These are phyloP conservation scores for Apeira syringaria DNA, from an alignment of 2,888 invertebrate species.

Conservation along the genomic window DNA sequence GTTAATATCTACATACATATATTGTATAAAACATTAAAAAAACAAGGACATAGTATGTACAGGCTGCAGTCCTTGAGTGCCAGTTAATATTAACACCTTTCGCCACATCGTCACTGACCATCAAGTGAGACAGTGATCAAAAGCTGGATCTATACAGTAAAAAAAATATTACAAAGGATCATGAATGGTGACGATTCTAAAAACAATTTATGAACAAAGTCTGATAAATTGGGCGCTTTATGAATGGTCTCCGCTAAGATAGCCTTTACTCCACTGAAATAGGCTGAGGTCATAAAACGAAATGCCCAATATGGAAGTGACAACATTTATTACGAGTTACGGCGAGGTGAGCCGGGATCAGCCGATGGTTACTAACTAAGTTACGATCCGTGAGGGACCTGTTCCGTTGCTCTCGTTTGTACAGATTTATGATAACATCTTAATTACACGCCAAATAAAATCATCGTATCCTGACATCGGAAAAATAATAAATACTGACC, in stretches of 20 bases:
- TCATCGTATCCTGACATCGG: neutral
- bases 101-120: too few relatives aligned
- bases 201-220: too few relatives aligned
- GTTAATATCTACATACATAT: too few relatives aligned
- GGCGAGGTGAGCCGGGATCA: slow-evolving; percentile 29
- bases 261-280: slow-evolving; percentile 16
- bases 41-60: too few relatives aligned
- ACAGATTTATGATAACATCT: slow-evolving; percentile 60
- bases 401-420: slow-evolving; percentile 48
- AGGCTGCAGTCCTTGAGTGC: too few relatives aligned
- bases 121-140: too few relatives aligned
- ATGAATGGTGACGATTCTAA: too few relatives aligned
- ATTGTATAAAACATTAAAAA: too few relatives aligned
- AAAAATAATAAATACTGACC: neutral
- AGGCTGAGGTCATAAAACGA: slow-evolving; percentile 25
- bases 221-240: neutral
- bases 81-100: too few relatives aligned
- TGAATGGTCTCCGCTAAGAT: too few relatives aligned
- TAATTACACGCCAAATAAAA: slow-evolving; percentile 50
- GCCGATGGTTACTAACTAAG: slow-evolving; percentile 52
- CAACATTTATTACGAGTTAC: slow-evolving; percentile 34
- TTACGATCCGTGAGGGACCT: slow-evolving; percentile 54
- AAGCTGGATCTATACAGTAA: too few relatives aligned
- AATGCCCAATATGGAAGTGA: slow-evolving; percentile 33
- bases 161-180: too few relatives aligned